phyloP scores from a whole-genome alignment of 2,888 invertebrate genomes.

The Drosophila meridiana region DNA sequence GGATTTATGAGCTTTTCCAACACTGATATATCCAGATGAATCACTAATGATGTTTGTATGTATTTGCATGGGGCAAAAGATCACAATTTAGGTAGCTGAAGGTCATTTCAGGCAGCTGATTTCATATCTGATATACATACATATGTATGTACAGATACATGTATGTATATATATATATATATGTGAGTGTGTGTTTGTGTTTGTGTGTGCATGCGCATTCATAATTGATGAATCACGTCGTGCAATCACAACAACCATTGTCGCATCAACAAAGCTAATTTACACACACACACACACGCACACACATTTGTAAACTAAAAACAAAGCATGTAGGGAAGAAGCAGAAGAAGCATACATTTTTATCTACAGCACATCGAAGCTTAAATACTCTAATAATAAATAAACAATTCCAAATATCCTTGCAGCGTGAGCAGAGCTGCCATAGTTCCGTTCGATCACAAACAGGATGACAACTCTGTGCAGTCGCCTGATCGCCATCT shows the following conservation, averaged over 20 bases:
- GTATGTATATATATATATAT: neutral
- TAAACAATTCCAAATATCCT: neutral
- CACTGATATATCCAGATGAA: neutral
- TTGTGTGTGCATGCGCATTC: slow-evolving; percentile 44
- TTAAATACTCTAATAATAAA: neutral
- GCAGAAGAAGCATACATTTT: neutral
- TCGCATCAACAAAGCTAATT: slow-evolving; percentile 37
- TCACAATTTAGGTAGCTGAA: slow-evolving; percentile 3
- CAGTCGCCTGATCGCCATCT: slow-evolving; percentile 47
- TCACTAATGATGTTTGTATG: neutral
- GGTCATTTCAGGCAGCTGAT: slow-evolving; percentile 20
- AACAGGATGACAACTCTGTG: slow-evolving; percentile 23
- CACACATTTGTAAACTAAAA: slow-evolving; percentile 16
- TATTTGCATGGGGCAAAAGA: neutral
- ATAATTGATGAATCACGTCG: slow-evolving; percentile 60
- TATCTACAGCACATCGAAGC: neutral
- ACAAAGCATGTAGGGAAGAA: slow-evolving; percentile 8
- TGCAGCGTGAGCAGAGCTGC: neutral
- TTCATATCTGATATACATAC: slow-evolving; percentile 28
- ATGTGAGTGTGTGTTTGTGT: neutral
- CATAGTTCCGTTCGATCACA: neutral
- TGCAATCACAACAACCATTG: slow-evolving; percentile 25
- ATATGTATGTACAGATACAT: neutral
- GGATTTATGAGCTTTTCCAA: neutral
- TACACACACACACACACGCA: slow-evolving; percentile 16